Conservation (phyloP, 2,888 invertebrate species). For the Lepidocyrtinus sp. region DNA sequence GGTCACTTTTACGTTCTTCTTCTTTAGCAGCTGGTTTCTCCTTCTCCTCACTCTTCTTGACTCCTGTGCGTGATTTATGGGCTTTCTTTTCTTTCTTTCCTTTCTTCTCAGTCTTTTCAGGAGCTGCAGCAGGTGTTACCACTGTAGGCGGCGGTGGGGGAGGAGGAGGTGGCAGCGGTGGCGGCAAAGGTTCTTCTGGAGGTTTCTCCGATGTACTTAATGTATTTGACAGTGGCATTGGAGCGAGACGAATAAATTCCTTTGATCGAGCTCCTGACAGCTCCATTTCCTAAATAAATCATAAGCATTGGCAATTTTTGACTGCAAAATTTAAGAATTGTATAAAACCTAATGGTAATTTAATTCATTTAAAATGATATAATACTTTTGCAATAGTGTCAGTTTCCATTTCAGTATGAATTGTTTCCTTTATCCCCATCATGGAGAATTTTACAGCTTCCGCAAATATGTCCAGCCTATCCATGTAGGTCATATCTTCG, state of each 20-base stretch:
- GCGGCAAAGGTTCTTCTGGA: background rate
- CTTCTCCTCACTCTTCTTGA: constrained; percentile 4
- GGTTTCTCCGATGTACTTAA: background rate
- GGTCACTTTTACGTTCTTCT: background rate
- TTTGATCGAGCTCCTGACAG: constrained; percentile 57
- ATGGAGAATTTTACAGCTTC: constrained; percentile 62
- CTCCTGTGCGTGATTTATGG: too few relatives aligned
- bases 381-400: constrained; percentile 27
- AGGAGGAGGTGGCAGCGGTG: constrained; percentile 31
- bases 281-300: constrained; percentile 39
- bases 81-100: constrained; percentile 14
- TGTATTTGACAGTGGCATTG: background rate
- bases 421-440: constrained; percentile 32
- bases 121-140: background rate
- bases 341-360: background rate
- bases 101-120: constrained; percentile 1
- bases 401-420: constrained; percentile 41
- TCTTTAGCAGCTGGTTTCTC: background rate
- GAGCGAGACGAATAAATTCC: constrained; percentile 38
- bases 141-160: constrained; percentile 24
- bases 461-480: constrained; percentile 60
- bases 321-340: background rate
- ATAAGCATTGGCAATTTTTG: background rate
- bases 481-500: constrained; percentile 37
- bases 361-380: too few relatives aligned